These are phyloP conservation scores for Cabera pusaria DNA, from an alignment of 2,888 invertebrate genomes.

Conservation along the genomic window DNA sequence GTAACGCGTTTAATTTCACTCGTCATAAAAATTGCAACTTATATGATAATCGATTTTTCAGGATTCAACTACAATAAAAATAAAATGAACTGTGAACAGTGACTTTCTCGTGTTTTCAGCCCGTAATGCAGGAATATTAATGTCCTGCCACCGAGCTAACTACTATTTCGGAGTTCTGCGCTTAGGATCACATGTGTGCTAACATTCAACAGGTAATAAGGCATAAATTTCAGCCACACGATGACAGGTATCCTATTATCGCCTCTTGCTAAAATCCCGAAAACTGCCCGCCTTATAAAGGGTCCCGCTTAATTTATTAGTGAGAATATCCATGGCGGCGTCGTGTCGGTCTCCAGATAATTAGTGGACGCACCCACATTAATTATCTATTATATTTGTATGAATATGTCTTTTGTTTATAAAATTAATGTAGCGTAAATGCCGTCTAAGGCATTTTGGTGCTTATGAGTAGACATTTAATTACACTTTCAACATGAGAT, in stretches of 20 bases:
- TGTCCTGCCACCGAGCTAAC: conserved; percentile 12
- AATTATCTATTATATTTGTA: conserved; percentile 28
- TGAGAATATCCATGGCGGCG: conserved; percentile 52
- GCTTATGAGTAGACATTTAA: too few species aligned
- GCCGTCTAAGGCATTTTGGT: too few species aligned
- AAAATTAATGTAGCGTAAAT: conserved; percentile 26
- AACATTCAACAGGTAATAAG: conserved; percentile 56
- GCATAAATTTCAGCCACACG: conserved; percentile 50
- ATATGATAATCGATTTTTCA: too few species aligned
- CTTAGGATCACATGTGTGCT: conserved; percentile 28
- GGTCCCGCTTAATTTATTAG: conserved; percentile 57
- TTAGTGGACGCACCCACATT: conserved; percentile 38
- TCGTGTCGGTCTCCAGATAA: conserved; percentile 39
- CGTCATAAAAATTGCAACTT: conserved; percentile 1
- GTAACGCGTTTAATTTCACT: too few species aligned
- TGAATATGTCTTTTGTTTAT: conserved; percentile 32
- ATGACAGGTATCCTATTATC: conserved; percentile 64
- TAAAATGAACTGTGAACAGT: too few species aligned
- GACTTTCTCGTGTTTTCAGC: too few species aligned
- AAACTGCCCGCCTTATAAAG: conserved; percentile 53
- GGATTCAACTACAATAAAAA: too few species aligned
- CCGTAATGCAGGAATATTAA: conserved; percentile 12
- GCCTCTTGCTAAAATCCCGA: conserved; percentile 55
- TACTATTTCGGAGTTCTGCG: conserved; percentile 19
- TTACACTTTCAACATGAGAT: not conserved